Evolutionary conservation across 2,113 vertebrate species (phyloP).

Genomic region (Cyanoliseus patagonus): DNA sequence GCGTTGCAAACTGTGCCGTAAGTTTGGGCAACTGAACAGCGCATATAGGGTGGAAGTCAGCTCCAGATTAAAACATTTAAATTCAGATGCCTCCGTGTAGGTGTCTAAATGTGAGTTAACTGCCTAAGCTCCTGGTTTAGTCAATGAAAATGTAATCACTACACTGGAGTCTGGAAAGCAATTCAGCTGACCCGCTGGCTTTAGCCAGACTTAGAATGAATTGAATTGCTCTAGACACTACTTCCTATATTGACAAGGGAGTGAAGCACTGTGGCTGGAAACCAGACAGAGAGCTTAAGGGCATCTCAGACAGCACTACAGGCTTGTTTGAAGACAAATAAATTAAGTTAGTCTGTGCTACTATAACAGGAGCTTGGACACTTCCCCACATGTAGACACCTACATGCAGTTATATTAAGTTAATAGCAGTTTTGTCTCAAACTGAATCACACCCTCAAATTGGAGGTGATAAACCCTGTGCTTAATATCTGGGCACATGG

Average conservation of each 20-base stretch:
- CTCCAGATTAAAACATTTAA: conserved; percentile 27
- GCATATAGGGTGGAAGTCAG: background rate
- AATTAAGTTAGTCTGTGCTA: background rate
- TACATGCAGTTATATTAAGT: background rate
- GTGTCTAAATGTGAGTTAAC: background rate
- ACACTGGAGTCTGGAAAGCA: background rate
- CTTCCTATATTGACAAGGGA: background rate
- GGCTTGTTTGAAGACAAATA: background rate
- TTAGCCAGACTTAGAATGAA: conserved; percentile 6
- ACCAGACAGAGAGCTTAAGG: conserved; percentile 1
- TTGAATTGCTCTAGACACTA: conserved; percentile 18
- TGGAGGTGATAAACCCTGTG: background rate
- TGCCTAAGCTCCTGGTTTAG: background rate
- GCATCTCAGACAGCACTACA: background rate
- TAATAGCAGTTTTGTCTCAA: background rate
- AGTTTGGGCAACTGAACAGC: conserved; percentile 10
- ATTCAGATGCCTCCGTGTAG: background rate
- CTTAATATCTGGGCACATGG: background rate
- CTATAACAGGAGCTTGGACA: background rate
- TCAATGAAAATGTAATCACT: conserved; percentile 57
- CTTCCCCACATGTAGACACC: background rate
- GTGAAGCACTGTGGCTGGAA: background rate
- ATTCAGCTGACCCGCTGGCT: background rate
- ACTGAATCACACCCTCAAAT: background rate
- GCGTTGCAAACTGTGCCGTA: background rate